These are phyloP conservation scores for Melipona quadrifasciata DNA, from an alignment of 1,140 invertebrate genomes.

Conservation along the genomic window DNA sequence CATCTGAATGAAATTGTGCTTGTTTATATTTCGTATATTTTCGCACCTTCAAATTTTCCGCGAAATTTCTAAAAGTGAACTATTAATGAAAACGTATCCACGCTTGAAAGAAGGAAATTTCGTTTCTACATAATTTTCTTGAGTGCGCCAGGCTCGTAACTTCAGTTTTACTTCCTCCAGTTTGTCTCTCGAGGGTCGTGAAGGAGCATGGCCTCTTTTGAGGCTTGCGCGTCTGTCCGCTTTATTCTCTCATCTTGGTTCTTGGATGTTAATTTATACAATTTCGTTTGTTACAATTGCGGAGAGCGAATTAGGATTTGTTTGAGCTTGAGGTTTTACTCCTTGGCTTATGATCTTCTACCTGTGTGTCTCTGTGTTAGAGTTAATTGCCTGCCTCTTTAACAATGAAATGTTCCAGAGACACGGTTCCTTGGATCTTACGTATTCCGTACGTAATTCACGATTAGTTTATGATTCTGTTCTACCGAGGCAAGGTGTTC, in stretches of 20 bases:
- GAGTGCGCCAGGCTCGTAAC: background rate
- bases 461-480: background rate
- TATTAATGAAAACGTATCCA: too few species aligned
- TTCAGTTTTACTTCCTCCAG: background rate
- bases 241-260: background rate
- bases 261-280: background rate
- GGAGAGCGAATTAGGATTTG: background rate
- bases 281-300: background rate
- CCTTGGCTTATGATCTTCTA: background rate
- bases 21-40: too few species aligned
- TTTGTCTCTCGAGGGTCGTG: background rate
- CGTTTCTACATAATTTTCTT: slow-evolving; percentile 26
- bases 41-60: too few species aligned
- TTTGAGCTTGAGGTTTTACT: background rate
- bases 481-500: background rate
- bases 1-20: too few species aligned
- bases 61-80: too few species aligned
- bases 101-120: background rate
- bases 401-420: background rate
- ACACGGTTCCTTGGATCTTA: too few species aligned
- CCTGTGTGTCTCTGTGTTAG: background rate
- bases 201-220: background rate
- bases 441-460: background rate
- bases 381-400: background rate
- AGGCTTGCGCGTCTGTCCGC: background rate